These are phyloP conservation scores for Tetragonisca angustula DNA, from an alignment of 2,888 invertebrate genomes.

Conservation along the genomic window DNA sequence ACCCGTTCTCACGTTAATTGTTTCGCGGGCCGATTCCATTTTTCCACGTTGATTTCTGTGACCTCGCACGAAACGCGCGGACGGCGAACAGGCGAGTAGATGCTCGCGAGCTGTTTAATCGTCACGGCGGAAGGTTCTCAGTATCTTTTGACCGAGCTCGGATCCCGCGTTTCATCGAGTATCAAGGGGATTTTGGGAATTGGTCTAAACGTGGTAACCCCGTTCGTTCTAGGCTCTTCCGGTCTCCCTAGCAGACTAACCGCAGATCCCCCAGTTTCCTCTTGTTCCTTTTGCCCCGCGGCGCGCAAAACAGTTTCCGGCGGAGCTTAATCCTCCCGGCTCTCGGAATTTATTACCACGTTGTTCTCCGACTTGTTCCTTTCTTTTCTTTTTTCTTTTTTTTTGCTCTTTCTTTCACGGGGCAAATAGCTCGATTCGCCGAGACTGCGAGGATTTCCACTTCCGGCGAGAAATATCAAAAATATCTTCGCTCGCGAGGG, in stretches of 20 bases:
- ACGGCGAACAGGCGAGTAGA: neutral
- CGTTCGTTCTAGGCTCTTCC: slow-evolving; percentile 14
- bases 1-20: neutral
- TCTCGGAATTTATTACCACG: slow-evolving; percentile 22
- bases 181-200: slow-evolving; percentile 62
- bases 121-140: slow-evolving; percentile 12
- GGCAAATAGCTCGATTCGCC: too few species aligned
- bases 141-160: slow-evolving; percentile 6
- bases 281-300: neutral
- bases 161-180: slow-evolving; percentile 30
- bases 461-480: too few species aligned
- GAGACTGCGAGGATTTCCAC: neutral
- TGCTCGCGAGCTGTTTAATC: slow-evolving; percentile 10
- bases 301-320: slow-evolving; percentile 24
- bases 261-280: slow-evolving; percentile 2
- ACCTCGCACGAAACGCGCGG: neutral
- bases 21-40: neutral
- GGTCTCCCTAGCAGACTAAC: neutral
- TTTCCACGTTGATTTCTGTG: too few species aligned
- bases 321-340: slow-evolving; percentile 11
- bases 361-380: neutral
- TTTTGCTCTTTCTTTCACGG: too few species aligned
- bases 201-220: slow-evolving; percentile 41
- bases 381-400: neutral
- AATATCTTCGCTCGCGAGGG: neutral